Conservation (phyloP, 1,140 invertebrate species). For the Lasioglossum baleicum region DNA sequence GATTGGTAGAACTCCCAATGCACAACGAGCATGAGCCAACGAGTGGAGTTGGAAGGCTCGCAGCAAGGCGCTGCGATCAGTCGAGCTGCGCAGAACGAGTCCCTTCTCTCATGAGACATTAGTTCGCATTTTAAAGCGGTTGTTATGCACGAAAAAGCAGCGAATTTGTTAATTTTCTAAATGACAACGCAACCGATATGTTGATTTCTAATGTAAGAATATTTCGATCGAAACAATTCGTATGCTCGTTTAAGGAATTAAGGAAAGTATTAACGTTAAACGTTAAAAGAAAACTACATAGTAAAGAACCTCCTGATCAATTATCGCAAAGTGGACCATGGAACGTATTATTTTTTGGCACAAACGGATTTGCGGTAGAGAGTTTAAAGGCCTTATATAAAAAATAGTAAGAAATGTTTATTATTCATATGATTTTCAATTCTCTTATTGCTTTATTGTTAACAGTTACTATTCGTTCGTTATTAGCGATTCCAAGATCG, state of each 20-base stretch:
- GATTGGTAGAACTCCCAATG: too few species aligned
- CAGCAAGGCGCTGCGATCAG: too few species aligned
- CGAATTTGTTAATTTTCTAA: not conserved
- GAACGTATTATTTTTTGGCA: slow-evolving; percentile 86
- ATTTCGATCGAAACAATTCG: not conserved
- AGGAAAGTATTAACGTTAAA: not conserved
- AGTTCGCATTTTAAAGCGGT: not conserved
- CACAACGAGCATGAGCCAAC: too few species aligned
- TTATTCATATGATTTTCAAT: slow-evolving; percentile 11
- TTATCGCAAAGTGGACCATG: slow-evolving; percentile 66
- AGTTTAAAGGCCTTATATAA: slow-evolving; percentile 81
- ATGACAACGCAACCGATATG: slow-evolving; percentile 1
- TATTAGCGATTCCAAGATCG: slow-evolving; percentile 55
- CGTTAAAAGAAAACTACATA: slow-evolving; percentile 9
- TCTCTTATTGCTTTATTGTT: not conserved
- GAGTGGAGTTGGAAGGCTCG: too few species aligned
- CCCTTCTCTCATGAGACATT: too few species aligned
- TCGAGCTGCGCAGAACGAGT: too few species aligned
- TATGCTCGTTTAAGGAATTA: not conserved
- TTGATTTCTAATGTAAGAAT: not conserved
- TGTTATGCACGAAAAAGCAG: not conserved
- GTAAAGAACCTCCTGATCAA: not conserved
- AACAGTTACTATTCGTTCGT: slow-evolving; percentile 36
- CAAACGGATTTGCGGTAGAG: slow-evolving; percentile 84
- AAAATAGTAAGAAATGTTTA: slow-evolving; percentile 76